Conservation (phyloP, 2,888 invertebrate genomes). For the Athripsodes cinereus region DNA sequence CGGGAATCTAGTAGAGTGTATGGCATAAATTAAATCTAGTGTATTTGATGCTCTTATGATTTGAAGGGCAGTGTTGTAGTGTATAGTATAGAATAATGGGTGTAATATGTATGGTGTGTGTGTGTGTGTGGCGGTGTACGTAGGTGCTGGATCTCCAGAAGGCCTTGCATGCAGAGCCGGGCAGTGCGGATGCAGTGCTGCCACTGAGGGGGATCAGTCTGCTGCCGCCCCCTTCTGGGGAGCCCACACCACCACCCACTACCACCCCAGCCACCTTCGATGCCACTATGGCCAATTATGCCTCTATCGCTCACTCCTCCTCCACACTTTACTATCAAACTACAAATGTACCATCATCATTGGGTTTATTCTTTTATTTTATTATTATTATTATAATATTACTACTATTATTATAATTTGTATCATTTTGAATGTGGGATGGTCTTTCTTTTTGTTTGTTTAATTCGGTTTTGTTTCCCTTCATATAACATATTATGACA, state of each 20-base stretch:
- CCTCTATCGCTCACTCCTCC: slow-evolving; percentile 43
- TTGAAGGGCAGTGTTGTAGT: too few species aligned
- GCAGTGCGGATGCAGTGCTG: slow-evolving; percentile 50
- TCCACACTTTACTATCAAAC: slow-evolving; percentile 45
- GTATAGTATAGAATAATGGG: neutral
- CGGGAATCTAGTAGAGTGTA: too few species aligned
- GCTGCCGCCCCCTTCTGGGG: slow-evolving; percentile 32
- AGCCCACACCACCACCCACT: slow-evolving; percentile 37
- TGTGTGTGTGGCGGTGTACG: slow-evolving; percentile 28
- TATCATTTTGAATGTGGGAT: slow-evolving; percentile 21
- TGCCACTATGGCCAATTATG: slow-evolving; percentile 45
- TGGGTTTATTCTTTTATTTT: slow-evolving; percentile 21
- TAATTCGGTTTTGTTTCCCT: neutral
- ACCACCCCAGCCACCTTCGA: slow-evolving; percentile 51
- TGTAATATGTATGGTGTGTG: slow-evolving; percentile 1
- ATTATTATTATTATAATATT: slow-evolving; percentile 8
- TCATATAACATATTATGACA: too few species aligned
- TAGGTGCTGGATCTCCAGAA: slow-evolving; percentile 78
- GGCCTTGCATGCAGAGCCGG: slow-evolving; percentile 70
- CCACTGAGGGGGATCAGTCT: slow-evolving; percentile 40
- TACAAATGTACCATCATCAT: slow-evolving; percentile 26
- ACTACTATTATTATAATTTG: slow-evolving; percentile 9
- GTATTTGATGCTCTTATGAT: too few species aligned
- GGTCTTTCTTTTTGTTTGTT: slow-evolving; percentile 9
- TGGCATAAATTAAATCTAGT: too few species aligned